Percentiles rank a stretch among this genome's conserved stretches.
Evolutionary conservation across 2,888 invertebrate genomes (phyloP).

Genomic region (Hemistola chrysoprasaria): DNA sequence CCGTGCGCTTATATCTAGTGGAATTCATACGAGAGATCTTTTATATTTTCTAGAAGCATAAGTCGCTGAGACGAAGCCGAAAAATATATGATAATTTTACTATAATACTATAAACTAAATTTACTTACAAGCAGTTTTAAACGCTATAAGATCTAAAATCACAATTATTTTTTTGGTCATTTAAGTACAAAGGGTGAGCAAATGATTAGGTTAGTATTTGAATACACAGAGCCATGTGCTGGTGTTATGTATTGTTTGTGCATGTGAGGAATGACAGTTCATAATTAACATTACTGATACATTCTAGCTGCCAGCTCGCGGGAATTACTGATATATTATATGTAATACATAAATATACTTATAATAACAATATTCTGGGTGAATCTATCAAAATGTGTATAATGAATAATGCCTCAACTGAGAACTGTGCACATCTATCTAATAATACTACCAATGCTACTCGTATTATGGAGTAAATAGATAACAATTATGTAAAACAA

Average conservation of each 20-base stretch:
- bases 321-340: too few relatives aligned
- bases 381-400: too few relatives aligned
- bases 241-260: slow-evolving; percentile 1
- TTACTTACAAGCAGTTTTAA: slow-evolving; percentile 7
- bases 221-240: slow-evolving; percentile 47
- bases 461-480: too few relatives aligned
- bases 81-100: background rate
- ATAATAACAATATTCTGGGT: too few relatives aligned
- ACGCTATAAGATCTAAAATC: slow-evolving; percentile 16
- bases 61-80: slow-evolving; percentile 1
- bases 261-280: background rate
- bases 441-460: too few relatives aligned
- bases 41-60: slow-evolving; percentile 5
- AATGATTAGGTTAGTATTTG: slow-evolving; percentile 16
- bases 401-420: too few relatives aligned
- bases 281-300: too few relatives aligned
- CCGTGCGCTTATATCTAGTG: slow-evolving; percentile 8
- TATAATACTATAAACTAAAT: background rate
- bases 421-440: too few relatives aligned
- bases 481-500: too few relatives aligned
- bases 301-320: too few relatives aligned
- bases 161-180: slow-evolving; percentile 32
- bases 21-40: background rate
- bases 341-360: too few relatives aligned
- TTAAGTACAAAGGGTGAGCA: slow-evolving; percentile 32